Evolutionary conservation across 2,113 vertebrate genomes (phyloP).

Genomic region (Dromas ardeola): DNA sequence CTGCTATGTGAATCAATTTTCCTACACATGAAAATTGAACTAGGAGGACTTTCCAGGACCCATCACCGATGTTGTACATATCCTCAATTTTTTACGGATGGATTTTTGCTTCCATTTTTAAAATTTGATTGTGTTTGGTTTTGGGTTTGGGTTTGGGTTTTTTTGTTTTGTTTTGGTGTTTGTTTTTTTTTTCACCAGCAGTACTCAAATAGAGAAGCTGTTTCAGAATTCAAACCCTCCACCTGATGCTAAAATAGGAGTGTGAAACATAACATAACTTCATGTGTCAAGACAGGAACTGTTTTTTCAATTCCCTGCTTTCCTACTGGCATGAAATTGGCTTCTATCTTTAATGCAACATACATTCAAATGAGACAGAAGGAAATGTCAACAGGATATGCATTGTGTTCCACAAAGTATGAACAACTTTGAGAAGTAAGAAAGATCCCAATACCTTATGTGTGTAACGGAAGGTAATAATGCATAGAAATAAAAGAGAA

Average conservation of each 20-base stretch:
- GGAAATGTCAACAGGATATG: background rate
- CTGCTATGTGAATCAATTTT: background rate
- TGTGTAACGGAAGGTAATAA: background rate
- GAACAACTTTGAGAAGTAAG: background rate
- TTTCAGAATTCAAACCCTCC: background rate
- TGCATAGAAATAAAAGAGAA: background rate
- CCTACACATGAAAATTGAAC: background rate
- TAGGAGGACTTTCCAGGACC: background rate
- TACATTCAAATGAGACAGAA: background rate
- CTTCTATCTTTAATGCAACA: background rate
- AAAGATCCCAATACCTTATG: background rate
- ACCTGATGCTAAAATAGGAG: background rate
- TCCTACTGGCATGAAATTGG: background rate
- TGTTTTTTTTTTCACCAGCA: background rate
- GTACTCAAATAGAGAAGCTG: background rate
- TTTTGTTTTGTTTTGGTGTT: background rate
- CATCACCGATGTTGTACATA: background rate
- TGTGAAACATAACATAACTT: background rate
- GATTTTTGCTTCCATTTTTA: background rate
- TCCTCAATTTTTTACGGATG: background rate
- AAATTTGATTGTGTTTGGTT: background rate
- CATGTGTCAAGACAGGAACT: background rate
- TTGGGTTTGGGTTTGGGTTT: background rate
- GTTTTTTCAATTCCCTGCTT: background rate
- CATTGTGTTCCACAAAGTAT: background rate